Percentiles rank a stretch among this genome's conserved stretches.
phyloP scores from a whole-genome alignment of 1,140 invertebrate species.

The Drosophila subobscura region DNA sequence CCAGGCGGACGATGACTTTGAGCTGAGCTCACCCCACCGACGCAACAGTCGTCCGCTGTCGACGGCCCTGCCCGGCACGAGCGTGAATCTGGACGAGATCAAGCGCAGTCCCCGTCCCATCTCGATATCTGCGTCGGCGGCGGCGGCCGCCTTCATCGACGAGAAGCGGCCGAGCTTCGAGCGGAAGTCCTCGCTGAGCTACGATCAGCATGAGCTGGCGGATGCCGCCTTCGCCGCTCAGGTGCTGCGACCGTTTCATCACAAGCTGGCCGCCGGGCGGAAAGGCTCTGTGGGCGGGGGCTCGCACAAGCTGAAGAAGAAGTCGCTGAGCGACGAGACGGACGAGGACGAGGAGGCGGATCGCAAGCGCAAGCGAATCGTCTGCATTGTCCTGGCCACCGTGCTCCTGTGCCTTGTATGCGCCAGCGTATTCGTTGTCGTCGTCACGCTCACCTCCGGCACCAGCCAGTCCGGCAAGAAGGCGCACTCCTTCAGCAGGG shows the following conservation, averaged over 20 bases:
- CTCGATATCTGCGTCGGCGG: slow-evolving; percentile 60
- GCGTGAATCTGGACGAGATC: slow-evolving; percentile 71
- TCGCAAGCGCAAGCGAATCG: slow-evolving; percentile 86
- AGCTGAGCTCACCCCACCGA: slow-evolving; percentile 82
- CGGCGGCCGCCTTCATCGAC: slow-evolving; percentile 72
- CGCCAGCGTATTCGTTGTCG: slow-evolving; percentile 88
- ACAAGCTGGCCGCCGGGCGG: slow-evolving; percentile 71
- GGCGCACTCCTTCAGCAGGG: slow-evolving; percentile 87
- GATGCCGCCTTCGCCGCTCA: slow-evolving; percentile 79
- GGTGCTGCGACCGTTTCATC: slow-evolving; percentile 78
- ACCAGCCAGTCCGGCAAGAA: slow-evolving; percentile 85
- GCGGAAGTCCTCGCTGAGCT: slow-evolving; percentile 74
- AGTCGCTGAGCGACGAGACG: slow-evolving; percentile 79
- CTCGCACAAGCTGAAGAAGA: slow-evolving; percentile 76
- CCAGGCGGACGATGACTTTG: slow-evolving; percentile 67
- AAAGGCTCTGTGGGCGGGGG: slow-evolving; percentile 71
- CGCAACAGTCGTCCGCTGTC: slow-evolving; percentile 81
- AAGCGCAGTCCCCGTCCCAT: slow-evolving; percentile 79
- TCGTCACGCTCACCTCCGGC: slow-evolving; percentile 89
- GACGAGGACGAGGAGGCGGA: slow-evolving; percentile 84
- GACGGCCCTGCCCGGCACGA: slow-evolving; percentile 59
- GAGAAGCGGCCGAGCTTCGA: slow-evolving; percentile 82
- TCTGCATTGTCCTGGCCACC: slow-evolving; percentile 86
- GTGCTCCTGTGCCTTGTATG: slow-evolving; percentile 88
- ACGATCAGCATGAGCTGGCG: slow-evolving; percentile 63